phyloP scores from a whole-genome alignment of 30 jellyfish, hydroid and myxozoan genomes.

The Hydra vulgaris region DNA sequence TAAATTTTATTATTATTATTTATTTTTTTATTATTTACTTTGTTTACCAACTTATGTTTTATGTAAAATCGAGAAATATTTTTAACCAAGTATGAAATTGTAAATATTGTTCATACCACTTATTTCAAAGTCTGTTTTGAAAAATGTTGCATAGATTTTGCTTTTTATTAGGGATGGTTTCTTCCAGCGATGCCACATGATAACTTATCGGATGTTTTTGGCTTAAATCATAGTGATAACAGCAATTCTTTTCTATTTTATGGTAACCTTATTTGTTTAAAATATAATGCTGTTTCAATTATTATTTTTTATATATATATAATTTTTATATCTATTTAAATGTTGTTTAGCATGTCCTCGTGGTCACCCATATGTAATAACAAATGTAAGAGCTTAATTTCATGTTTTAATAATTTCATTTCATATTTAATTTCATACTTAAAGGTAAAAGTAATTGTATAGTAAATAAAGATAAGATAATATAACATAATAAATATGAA shows the following conservation, averaged over 20 bases:
- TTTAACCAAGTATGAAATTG: too few relatives aligned
- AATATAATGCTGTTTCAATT: background rate
- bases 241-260: background rate
- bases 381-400: constrained; percentile 25
- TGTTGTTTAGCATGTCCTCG: constrained; percentile 46
- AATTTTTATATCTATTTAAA: too few relatives aligned
- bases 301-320: too few relatives aligned
- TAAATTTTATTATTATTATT: too few relatives aligned
- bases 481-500: too few relatives aligned
- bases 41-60: too few relatives aligned
- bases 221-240: background rate
- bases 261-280: background rate
- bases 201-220: constrained; percentile 5
- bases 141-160: background rate
- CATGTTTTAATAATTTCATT: too few relatives aligned
- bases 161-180: constrained; percentile 1
- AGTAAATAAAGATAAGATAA: too few relatives aligned
- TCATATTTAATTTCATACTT: too few relatives aligned
- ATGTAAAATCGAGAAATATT: too few relatives aligned
- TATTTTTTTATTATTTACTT: too few relatives aligned
- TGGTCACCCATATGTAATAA: constrained; percentile 42
- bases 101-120: background rate
- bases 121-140: background rate
- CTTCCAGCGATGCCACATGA: constrained; percentile 32
- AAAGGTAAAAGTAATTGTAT: too few relatives aligned